Conservation (phyloP, 1,140 invertebrate genomes). For the Tachypleus tridentatus region DNA sequence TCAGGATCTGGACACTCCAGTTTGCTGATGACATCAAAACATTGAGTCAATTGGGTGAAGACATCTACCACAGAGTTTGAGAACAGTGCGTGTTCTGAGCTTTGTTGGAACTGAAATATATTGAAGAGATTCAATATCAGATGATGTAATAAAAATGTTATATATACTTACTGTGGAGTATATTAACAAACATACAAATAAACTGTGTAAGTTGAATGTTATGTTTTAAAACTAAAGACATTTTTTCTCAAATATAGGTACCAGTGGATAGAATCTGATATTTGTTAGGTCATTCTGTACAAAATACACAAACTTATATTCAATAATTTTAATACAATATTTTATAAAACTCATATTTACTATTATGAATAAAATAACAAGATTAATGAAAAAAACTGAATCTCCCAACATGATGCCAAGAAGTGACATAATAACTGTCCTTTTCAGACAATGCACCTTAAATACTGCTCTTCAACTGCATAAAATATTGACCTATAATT, state of each 20-base stretch:
- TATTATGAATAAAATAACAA: no score
- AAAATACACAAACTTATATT: no score
- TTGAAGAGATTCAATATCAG: not conserved
- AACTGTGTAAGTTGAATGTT: not conserved
- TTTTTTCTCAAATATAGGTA: not conserved
- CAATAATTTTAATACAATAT: no score
- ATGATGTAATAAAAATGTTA: not conserved
- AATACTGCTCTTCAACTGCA: no score
- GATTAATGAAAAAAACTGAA: no score
- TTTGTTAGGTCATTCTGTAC: no score
- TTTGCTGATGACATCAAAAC: slow-evolving; percentile 98
- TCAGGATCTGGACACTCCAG: slow-evolving; percentile 70
- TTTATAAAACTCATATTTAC: no score
- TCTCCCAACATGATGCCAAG: no score
- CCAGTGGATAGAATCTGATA: no score
- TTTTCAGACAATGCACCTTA: no score
- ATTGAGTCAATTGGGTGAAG: slow-evolving; percentile 98
- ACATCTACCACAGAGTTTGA: slow-evolving; percentile 99
- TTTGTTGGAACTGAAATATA: slow-evolving; percentile 83
- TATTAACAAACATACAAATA: not conserved
- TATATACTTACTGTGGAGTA: not conserved
- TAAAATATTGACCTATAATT: no score
- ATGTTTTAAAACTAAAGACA: not conserved
- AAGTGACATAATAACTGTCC: no score
- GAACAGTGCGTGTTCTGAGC: slow-evolving; percentile 96